A percentile compares a stretch with the other conserved stretches of the same genome.
Conservation (phyloP, 2,888 invertebrate genomes). For the Bellardia pandia region DNA sequence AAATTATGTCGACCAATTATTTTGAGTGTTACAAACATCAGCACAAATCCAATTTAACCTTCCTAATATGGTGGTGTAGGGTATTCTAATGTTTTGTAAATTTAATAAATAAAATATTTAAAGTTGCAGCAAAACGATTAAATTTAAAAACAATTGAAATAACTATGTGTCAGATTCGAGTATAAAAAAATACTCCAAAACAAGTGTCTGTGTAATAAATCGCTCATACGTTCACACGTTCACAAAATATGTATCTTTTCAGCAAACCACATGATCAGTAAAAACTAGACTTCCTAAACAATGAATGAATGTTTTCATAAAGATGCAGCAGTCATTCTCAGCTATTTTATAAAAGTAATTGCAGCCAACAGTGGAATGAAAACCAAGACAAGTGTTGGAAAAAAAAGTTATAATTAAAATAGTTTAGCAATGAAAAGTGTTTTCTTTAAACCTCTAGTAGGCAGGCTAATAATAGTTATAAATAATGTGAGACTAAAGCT, state of each 20-base stretch:
- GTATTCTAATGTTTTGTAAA: no score
- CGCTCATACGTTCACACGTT: conserved; percentile 56
- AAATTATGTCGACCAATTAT: no score
- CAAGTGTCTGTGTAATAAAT: conserved; percentile 62
- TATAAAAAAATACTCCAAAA: background rate
- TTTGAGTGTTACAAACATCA: no score
- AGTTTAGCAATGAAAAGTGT: conserved; percentile 32
- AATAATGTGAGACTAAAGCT: no score
- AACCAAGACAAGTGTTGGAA: conserved; percentile 67
- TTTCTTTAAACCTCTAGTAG: conserved; percentile 17
- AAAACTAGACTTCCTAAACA: background rate
- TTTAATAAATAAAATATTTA: conserved; percentile 51
- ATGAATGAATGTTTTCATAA: conserved; percentile 24
- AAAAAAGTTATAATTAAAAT: conserved; percentile 64
- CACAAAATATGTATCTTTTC: conserved; percentile 35
- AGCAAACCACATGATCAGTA: conserved; percentile 46
- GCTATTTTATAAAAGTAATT: conserved; percentile 42
- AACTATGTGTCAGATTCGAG: background rate
- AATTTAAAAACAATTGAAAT: conserved; percentile 42
- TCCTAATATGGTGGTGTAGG: no score
- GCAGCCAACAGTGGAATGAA: conserved; percentile 58
- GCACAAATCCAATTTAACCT: no score
- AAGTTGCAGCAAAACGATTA: background rate
- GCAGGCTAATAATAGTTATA: no score
- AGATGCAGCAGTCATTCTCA: conserved; percentile 39